Evolutionary conservation across 2,797 vertebrate genomes (phyloP).

Genomic region (Epinephelus malabaricus): DNA sequence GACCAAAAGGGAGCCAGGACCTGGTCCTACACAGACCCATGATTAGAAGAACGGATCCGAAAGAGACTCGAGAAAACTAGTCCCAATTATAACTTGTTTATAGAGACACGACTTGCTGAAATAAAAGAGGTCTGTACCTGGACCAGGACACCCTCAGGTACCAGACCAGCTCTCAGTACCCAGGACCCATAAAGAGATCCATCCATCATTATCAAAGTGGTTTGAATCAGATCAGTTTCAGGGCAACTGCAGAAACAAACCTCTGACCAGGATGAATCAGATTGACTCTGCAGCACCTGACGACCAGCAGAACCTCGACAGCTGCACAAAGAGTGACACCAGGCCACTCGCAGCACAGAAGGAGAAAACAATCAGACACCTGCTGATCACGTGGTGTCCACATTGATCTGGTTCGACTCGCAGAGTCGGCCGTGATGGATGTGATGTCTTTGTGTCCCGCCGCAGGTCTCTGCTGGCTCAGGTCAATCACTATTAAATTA

Average conservation of each 20-base stretch:
- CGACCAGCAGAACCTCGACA: slow-evolving; percentile 15
- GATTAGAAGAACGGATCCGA: too few species aligned
- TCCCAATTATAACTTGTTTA: too few species aligned
- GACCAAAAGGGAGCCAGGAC: too few species aligned
- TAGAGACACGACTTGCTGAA: too few species aligned
- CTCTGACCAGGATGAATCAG: slow-evolving; percentile 2
- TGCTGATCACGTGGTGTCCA: slow-evolving; percentile 63
- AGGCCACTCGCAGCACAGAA: not conserved
- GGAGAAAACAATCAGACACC: slow-evolving; percentile 60
- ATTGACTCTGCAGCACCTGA: slow-evolving; percentile 34
- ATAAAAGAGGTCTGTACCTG: too few species aligned
- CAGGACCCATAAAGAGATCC: too few species aligned
- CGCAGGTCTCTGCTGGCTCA: slow-evolving; percentile 89
- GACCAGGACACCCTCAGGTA: too few species aligned
- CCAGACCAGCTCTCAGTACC: too few species aligned
- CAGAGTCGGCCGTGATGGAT: slow-evolving; percentile 87
- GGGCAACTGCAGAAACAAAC: not conserved
- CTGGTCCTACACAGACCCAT: too few species aligned
- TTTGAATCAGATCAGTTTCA: too few species aligned
- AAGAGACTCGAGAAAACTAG: too few species aligned
- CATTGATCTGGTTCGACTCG: slow-evolving; percentile 51
- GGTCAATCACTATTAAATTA: slow-evolving; percentile 94
- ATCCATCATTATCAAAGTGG: too few species aligned
- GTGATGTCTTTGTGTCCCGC: slow-evolving; percentile 89
- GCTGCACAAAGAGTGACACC: slow-evolving; percentile 12